These are phyloP conservation scores for Drosophila mettleri DNA, from an alignment of 2,888 invertebrate species.

Conservation along the genomic window DNA sequence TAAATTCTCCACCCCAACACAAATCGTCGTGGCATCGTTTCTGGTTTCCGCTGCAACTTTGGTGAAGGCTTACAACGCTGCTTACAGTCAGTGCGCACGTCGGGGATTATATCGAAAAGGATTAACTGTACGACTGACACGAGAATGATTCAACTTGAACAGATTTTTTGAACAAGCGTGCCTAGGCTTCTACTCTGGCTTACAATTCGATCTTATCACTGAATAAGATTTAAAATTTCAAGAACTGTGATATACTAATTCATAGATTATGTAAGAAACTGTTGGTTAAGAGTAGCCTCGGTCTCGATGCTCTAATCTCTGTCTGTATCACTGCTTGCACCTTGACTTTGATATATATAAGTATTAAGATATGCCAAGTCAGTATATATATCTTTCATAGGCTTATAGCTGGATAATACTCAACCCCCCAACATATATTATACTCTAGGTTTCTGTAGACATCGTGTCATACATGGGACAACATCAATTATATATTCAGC, in stretches of 20 bases:
- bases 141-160: constrained; percentile 13
- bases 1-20: constrained; percentile 11
- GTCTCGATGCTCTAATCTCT: too few species aligned
- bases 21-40: constrained; percentile 55
- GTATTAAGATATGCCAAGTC: too few species aligned
- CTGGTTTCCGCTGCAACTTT: constrained; percentile 48
- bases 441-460: too few species aligned
- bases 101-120: constrained; percentile 68
- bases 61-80: constrained; percentile 14
- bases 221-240: background rate
- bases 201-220: constrained; percentile 3
- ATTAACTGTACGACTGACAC: constrained; percentile 58
- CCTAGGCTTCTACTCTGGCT: constrained; percentile 1
- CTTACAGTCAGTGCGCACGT: constrained; percentile 48
- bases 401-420: too few species aligned
- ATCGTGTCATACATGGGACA: too few species aligned
- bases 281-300: background rate
- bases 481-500: too few species aligned
- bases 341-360: background rate
- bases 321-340: background rate
- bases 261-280: background rate
- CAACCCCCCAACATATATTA: too few species aligned
- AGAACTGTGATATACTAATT: background rate
- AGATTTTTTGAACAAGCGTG: constrained; percentile 6
- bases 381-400: too few species aligned